A percentile compares a stretch with the other conserved stretches of the same genome.
These are phyloP conservation scores for Psylliodes chrysocephalus DNA, from an alignment of 2,888 invertebrate species.

Conservation along the genomic window DNA sequence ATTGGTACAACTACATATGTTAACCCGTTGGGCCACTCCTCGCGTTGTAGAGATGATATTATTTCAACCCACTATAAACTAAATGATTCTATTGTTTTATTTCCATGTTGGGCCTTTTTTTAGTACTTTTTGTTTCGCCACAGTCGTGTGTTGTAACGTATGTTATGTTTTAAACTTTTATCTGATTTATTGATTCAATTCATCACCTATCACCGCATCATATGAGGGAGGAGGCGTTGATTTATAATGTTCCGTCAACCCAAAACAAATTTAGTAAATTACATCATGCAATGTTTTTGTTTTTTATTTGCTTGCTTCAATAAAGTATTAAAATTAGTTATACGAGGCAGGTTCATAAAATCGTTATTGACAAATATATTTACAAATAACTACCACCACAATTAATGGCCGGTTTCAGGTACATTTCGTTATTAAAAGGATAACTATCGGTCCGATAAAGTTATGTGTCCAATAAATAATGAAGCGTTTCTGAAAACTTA, in stretches of 20 bases:
- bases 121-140: slow-evolving; percentile 26
- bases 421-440: too few relatives aligned
- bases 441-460: too few relatives aligned
- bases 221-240: neutral
- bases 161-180: slow-evolving; percentile 32
- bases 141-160: slow-evolving; percentile 38
- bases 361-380: too few relatives aligned
- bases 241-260: neutral
- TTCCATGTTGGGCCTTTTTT: slow-evolving; percentile 40
- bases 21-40: slow-evolving; percentile 57
- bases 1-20: slow-evolving; percentile 62
- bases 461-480: too few relatives aligned
- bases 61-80: slow-evolving; percentile 57
- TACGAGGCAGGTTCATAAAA: too few relatives aligned
- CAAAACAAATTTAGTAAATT: too few relatives aligned
- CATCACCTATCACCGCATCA: slow-evolving; percentile 8
- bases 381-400: too few relatives aligned
- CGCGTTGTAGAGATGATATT: slow-evolving; percentile 59
- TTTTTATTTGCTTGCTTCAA: too few relatives aligned
- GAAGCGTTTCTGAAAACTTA: too few relatives aligned
- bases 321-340: too few relatives aligned
- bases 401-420: too few relatives aligned
- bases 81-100: slow-evolving; percentile 50
- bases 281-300: too few relatives aligned
- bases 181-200: slow-evolving; percentile 26